Conservation (phyloP, 2,113 vertebrate species). For the Ceyx cyanopectus region DNA sequence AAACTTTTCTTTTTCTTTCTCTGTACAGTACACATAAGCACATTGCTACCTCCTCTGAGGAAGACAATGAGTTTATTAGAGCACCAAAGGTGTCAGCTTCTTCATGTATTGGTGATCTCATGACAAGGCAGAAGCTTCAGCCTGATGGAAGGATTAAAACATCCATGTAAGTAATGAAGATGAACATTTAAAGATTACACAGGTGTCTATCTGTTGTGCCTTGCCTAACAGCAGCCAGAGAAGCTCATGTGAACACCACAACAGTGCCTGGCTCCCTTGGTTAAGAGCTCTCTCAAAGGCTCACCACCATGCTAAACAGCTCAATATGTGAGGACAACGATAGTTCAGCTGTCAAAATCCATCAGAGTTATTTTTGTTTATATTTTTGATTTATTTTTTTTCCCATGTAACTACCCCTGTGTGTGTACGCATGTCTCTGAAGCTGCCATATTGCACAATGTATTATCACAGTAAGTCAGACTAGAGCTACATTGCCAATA, state of each 20-base stretch:
- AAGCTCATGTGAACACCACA: not conserved
- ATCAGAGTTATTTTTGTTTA: not conserved
- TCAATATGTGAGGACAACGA: not conserved
- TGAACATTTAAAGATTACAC: not conserved
- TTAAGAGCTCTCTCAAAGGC: not conserved
- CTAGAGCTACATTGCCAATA: not conserved
- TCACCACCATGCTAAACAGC: not conserved
- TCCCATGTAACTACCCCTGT: not conserved
- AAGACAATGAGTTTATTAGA: not conserved
- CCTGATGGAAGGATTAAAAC: not conserved
- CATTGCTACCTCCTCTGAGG: not conserved
- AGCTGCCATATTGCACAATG: constrained; percentile 57
- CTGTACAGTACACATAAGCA: not conserved
- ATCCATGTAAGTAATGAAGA: not conserved
- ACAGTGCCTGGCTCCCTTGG: not conserved
- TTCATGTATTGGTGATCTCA: not conserved
- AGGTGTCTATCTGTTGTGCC: not conserved
- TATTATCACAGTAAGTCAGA: constrained; percentile 46
- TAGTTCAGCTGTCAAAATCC: constrained; percentile 19
- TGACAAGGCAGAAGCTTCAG: not conserved
- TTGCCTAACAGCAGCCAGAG: constrained; percentile 11
- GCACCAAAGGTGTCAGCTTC: not conserved
- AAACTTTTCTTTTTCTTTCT: not conserved
- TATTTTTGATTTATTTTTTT: not conserved
- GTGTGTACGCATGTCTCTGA: not conserved